Conservation (phyloP, 2,888 invertebrate species). For the Cyrtodaria siliqua region DNA sequence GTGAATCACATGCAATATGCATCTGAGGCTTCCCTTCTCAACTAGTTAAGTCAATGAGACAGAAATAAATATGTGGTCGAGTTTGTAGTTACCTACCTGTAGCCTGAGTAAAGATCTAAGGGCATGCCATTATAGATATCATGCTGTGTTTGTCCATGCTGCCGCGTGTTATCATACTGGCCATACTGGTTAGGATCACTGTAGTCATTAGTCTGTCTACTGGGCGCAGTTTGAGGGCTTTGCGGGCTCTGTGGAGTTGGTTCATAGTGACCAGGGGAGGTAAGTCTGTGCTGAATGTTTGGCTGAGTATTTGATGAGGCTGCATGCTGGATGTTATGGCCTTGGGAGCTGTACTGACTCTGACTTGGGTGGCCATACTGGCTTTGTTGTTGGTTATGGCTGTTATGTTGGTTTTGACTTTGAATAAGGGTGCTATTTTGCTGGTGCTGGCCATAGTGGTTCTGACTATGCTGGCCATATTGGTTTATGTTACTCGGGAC, state of each 20-base stretch:
- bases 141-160: conserved; percentile 32
- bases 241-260: not conserved
- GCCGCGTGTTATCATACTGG: conserved; percentile 24
- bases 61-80: no score
- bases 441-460: no score
- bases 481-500: no score
- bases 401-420: conserved; percentile 6
- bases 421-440: no score
- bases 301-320: not conserved
- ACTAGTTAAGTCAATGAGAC: no score
- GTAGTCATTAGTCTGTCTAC: not conserved
- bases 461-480: conserved; percentile 10
- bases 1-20: no score
- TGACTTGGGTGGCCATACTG: not conserved
- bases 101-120: conserved; percentile 36
- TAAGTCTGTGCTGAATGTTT: not conserved
- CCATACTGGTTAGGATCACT: conserved; percentile 9
- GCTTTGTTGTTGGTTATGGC: not conserved
- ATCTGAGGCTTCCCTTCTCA: no score
- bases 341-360: not conserved
- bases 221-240: not conserved
- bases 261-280: not conserved
- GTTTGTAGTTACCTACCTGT: conserved; percentile 33
- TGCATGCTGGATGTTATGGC: not conserved
- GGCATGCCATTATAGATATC: conserved; percentile 52